These are phyloP conservation scores for Theonella swinhoei DNA, from an alignment of 37 sponge, comb jelly and placozoan genomes.

Conservation along the genomic window DNA sequence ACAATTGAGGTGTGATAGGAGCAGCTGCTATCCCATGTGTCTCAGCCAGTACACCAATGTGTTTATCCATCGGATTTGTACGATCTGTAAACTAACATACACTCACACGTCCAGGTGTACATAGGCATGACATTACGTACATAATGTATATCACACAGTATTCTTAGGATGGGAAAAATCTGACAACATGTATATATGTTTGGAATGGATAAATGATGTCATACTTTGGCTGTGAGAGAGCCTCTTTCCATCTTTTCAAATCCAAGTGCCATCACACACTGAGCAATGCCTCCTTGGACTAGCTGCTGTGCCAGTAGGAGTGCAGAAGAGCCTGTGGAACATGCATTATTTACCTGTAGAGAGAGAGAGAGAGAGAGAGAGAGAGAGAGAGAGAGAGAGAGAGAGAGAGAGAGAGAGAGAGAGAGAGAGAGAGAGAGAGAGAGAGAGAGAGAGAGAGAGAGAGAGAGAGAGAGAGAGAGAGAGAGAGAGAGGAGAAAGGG, in stretches of 20 bases:
- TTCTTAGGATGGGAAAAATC: too few relatives aligned
- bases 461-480: not conserved
- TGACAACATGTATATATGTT: too few relatives aligned
- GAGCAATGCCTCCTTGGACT: constrained; percentile 73
- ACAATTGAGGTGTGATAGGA: constrained; percentile 92
- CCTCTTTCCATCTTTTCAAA: constrained; percentile 96
- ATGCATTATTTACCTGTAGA: constrained; percentile 82
- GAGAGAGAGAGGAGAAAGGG: not conserved
- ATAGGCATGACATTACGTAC: not conserved
- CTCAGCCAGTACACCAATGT: constrained; percentile 68
- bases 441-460: not conserved
- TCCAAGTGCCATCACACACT: constrained; percentile 90
- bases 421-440: not conserved
- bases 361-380: not conserved
- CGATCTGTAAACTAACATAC: constrained; percentile 68
- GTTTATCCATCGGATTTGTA: constrained; percentile 82
- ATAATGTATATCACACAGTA: too few relatives aligned
- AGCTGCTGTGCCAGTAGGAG: constrained; percentile 87
- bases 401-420: not conserved
- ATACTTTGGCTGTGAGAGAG: constrained; percentile 59
- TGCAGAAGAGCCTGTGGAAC: constrained; percentile 91
- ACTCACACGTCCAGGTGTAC: not conserved
- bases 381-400: not conserved
- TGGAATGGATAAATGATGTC: not conserved
- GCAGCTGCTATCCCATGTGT: constrained; percentile 56